Evolutionary conservation across 1,140 invertebrate genomes (phyloP), one percentile per base, ranked within the genome.

Genomic region (Drosophila pruinosa): DNA sequence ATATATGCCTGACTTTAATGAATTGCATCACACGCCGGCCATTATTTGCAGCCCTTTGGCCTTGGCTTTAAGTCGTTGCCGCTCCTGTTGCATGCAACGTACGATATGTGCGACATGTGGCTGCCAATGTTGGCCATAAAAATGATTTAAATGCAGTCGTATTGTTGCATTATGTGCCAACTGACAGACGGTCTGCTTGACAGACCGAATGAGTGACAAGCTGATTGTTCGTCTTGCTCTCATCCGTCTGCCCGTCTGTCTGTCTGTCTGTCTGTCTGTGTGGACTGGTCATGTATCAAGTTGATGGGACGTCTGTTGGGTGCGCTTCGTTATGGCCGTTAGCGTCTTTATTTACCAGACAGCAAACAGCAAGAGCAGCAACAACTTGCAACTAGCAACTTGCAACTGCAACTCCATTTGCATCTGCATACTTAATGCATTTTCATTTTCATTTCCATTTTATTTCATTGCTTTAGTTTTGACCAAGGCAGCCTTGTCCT

Each of bases 381-480:
- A 19, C 17, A 48, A 39, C 34, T 21, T 15, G 21, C 57, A 52
- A 14, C 31, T 12, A n/a, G 39, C 65, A 39, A 41, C 50, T 63
- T 52, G 53, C 45, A 48, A 43, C 36, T 17, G 22, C 41, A 41
- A 61, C 52, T 54, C 52, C 26, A 38, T 54, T 57, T 19, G 14
- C 38, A 47, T 10, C 24, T 8, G 26, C 61, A 17, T 28, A 36
- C 39, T 41, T 54, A 54, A 21, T 75, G 61, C 28, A 69, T 67
- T 63, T 75, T 36, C 43, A 81, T 86, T 85, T 85, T 73, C 80
- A 83, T 83, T 83, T 68, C 50, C 68, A 65, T 71, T 86, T 86
- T 88, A 86, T 86, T 86, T 81, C 77, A 86, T 85, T 85, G 81
- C 81, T 76, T 81, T 71, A 80, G 72, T 83, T 85, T 71, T 83